Percentiles rank a stretch among this genome's conserved stretches.
Conservation (phyloP, 2,113 vertebrate species). For the Lagopus muta region DNA sequence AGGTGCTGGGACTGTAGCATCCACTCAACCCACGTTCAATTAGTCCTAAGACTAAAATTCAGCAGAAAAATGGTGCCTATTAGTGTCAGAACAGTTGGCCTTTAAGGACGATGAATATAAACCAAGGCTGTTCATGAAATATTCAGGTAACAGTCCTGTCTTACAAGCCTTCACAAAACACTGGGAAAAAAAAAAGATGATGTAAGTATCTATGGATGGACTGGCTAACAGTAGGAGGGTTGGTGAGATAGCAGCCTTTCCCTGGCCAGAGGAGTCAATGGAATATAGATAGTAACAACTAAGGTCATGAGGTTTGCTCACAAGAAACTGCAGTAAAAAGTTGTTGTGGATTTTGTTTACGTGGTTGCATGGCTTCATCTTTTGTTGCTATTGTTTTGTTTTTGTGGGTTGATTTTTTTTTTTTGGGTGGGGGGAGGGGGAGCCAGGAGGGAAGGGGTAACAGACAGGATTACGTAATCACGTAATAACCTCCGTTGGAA, state of each 20-base stretch:
- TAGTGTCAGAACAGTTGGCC: accelerated
- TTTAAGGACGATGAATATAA: neutral
- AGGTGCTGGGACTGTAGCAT: neutral
- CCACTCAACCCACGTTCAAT: accelerated
- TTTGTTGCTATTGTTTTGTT: too few relatives aligned
- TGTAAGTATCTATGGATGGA: neutral
- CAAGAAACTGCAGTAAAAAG: neutral
- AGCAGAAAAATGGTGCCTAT: neutral
- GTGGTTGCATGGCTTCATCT: neutral
- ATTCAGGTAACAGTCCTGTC: neutral
- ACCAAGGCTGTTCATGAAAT: neutral
- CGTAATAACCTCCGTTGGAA: neutral
- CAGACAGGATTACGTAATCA: neutral
- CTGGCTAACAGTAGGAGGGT: neutral
- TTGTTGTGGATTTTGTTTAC: neutral
- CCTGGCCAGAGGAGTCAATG: neutral
- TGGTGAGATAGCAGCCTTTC: neutral
- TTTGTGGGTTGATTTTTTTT: too few relatives aligned
- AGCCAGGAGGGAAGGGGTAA: too few relatives aligned
- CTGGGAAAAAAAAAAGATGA: neutral
- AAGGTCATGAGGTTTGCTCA: neutral
- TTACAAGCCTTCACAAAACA: accelerated
- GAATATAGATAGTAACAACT: neutral
- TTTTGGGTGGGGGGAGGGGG: too few relatives aligned
- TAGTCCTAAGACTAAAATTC: accelerated